Evolutionary conservation across 2,113 vertebrate genomes (phyloP).

Genomic region (Eira barbara): DNA sequence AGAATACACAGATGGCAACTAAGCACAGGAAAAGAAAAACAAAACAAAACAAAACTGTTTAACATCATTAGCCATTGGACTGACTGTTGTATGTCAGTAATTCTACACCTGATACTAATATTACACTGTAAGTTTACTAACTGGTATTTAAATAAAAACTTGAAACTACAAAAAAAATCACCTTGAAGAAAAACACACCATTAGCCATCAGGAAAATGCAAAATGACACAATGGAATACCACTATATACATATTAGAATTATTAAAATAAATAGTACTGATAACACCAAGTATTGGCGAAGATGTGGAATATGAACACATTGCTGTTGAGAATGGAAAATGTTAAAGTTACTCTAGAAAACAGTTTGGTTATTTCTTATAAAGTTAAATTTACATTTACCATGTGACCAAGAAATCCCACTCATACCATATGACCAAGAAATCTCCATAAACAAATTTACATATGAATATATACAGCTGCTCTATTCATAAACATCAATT

Average conservation of each 20-base stretch:
- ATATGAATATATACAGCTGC: not conserved
- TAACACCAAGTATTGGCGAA: not conserved
- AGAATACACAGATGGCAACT: not conserved
- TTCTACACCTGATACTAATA: not conserved
- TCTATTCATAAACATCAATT: not conserved
- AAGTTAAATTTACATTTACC: not conserved
- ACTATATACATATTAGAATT: not conserved
- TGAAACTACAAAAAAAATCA: not conserved
- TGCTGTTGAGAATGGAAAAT: not conserved
- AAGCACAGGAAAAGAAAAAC: not conserved
- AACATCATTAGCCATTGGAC: not conserved
- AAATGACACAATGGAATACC: not conserved
- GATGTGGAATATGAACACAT: not conserved
- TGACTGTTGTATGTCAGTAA: not conserved
- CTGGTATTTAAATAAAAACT: not conserved
- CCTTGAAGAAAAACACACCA: not conserved
- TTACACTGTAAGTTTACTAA: not conserved
- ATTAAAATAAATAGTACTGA: not conserved
- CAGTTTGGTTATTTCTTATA: not conserved
- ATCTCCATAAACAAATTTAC: not conserved
- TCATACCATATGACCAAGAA: not conserved
- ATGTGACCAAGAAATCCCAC: not conserved
- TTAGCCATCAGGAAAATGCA: not conserved
- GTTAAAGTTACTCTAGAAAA: not conserved
- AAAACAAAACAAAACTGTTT: not conserved